Base-by-base conservation (phyloP, 1,140 invertebrate genomes). In the Drosophila repletoides region DNA sequence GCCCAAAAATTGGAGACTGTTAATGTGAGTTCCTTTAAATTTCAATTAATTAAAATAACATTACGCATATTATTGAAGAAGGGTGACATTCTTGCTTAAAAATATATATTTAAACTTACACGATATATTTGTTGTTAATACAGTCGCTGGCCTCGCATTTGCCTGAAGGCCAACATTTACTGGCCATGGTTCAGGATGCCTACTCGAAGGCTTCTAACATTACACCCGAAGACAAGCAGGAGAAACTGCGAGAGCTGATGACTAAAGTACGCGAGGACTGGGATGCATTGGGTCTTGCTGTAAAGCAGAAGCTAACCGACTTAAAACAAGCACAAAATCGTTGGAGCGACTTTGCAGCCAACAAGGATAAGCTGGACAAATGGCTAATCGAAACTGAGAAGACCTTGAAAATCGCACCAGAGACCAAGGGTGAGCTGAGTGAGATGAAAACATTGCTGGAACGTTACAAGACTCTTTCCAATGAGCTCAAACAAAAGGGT, bases 401-500 rank as follows among this genome's bases (percentile, higher is more conserved):
- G 38, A 91, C 91, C 17, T 81, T 97, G 0, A 92, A 93, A 55
- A 91, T 92, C 45, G 91, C 93, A 9, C 92, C 94, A 0, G 92
- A 94, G 36, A 95, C 94, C 0, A 95, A 94, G 77, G 96, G 95
- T 22, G 96, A 97, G 91, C 90, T 97, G 3, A 95, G 96, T 43
- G 96, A 97, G 91, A 97, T 98, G 94, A 97, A 97, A 90, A 97
- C 96, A 0, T 91, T 96, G 14, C 91, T 97, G 1, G 97, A 98
- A 88, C 94, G 96, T 81, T 97, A 94, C 65, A 96, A 95, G 79
- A 93, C 96, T 55, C 92, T 95, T 14, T 92, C 94, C 69, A 93
- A 94, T 41, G 95, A 96, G 91, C 94, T 97, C 5, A 91, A 92
- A 45, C 92, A 92, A 10, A 96, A 95, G 86, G 93, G 93, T 65